phyloP scores from a whole-genome alignment of 2,888 invertebrate species.

The Polydrusus cervinus region DNA sequence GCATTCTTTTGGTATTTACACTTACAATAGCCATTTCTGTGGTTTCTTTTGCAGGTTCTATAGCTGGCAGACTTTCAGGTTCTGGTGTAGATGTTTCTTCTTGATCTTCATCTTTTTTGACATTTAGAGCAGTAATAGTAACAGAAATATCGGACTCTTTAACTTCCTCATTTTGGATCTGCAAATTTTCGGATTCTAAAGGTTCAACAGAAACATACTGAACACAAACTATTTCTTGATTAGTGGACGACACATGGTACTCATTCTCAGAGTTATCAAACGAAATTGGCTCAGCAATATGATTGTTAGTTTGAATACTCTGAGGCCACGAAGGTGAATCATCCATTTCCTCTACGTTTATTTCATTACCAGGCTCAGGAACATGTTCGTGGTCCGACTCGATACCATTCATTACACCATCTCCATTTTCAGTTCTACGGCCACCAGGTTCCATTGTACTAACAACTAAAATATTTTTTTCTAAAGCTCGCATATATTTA shows the following conservation, averaged over 20 bases:
- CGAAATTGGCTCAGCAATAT: constrained; percentile 35
- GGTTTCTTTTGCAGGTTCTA: constrained; percentile 7
- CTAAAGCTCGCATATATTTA: constrained; percentile 97
- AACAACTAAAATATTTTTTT: constrained; percentile 94
- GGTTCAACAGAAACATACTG: constrained; percentile 62
- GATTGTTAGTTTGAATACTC: constrained; percentile 40
- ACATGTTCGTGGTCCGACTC: constrained; percentile 73
- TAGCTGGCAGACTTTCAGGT: neutral
- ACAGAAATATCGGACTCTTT: constrained; percentile 46
- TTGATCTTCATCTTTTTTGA: constrained; percentile 31
- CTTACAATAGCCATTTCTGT: constrained; percentile 4
- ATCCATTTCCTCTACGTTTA: constrained; percentile 76
- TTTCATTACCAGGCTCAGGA: constrained; percentile 73
- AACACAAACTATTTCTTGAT: constrained; percentile 54
- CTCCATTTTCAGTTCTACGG: constrained; percentile 80
- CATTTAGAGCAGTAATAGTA: constrained; percentile 51
- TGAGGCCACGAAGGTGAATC: constrained; percentile 68
- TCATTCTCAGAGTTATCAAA: constrained; percentile 30
- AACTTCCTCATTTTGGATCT: constrained; percentile 18
- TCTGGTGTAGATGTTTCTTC: constrained; percentile 6
- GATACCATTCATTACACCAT: constrained; percentile 77
- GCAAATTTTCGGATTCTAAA: constrained; percentile 19
- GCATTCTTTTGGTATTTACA: no score
- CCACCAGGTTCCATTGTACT: constrained; percentile 83
- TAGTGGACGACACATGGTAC: constrained; percentile 44